Evolutionary conservation across 2,888 invertebrate genomes (phyloP).

Genomic region (Melanargia galathea): DNA sequence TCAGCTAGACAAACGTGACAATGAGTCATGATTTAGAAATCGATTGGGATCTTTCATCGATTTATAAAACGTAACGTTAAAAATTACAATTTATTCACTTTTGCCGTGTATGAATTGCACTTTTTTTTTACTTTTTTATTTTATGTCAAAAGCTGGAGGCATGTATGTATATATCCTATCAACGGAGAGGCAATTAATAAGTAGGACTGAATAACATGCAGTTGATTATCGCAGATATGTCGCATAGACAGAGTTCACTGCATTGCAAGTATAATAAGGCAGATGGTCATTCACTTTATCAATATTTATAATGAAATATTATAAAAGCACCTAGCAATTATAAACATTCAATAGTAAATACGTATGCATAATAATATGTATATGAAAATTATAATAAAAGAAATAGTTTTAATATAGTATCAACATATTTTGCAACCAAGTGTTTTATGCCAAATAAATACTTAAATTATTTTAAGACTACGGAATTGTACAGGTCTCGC

Average conservation of each 20-base stretch:
- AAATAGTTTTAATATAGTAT: too few species aligned
- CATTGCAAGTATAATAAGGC: neutral
- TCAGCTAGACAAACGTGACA: too few species aligned
- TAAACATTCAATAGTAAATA: neutral
- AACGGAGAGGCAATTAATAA: slow-evolving; percentile 7
- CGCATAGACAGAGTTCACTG: neutral
- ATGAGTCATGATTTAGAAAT: too few species aligned
- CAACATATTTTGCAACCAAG: too few species aligned
- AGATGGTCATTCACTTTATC: neutral
- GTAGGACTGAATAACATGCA: neutral
- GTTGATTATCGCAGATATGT: slow-evolving; percentile 2
- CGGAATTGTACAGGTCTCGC: too few species aligned
- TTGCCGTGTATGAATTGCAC: too few species aligned
- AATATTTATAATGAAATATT: neutral
- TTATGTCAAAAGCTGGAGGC: neutral
- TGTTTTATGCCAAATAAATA: too few species aligned
- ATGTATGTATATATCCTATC: neutral
- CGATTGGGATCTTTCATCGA: too few species aligned
- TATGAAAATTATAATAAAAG: too few species aligned
- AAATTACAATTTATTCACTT: too few species aligned
- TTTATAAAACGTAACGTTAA: too few species aligned
- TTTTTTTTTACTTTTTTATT: neutral
- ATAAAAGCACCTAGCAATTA: neutral
- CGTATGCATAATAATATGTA: neutral
- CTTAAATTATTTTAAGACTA: too few species aligned